phyloP scores from a whole-genome alignment of 2,888 invertebrate genomes.

The Campoletis raptor region DNA sequence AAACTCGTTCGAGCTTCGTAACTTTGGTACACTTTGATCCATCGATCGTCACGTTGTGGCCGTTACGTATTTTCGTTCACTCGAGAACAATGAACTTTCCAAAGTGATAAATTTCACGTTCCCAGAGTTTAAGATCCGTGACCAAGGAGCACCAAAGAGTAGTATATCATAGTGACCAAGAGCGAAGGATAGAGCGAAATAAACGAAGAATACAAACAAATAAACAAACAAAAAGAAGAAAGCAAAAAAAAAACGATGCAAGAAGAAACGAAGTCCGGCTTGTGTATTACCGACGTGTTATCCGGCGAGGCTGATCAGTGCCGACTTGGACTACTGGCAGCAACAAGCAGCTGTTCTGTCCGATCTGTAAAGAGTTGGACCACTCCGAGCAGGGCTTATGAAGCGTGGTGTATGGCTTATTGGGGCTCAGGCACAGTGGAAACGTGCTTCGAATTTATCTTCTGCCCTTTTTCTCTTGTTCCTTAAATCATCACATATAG shows the following conservation, averaged over 20 bases:
- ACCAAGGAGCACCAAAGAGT: constrained; percentile 39
- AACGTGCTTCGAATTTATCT: constrained; percentile 65
- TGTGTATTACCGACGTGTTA: constrained; percentile 59
- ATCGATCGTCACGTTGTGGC: constrained; percentile 36
- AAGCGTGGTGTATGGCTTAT: constrained; percentile 61
- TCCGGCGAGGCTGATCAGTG: constrained; percentile 61
- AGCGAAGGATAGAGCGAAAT: constrained; percentile 22
- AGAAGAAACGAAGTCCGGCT: constrained; percentile 20
- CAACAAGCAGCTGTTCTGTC: constrained; percentile 50
- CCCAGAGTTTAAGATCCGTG: constrained; percentile 48
- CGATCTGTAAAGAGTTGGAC: constrained; percentile 58
- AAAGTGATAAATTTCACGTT: constrained; percentile 61
- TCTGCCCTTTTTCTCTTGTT: background rate
- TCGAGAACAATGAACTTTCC: constrained; percentile 55
- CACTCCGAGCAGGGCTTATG: constrained; percentile 45
- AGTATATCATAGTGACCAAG: constrained; percentile 55
- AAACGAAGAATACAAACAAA: constrained; percentile 17
- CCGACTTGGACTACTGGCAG: constrained; percentile 48
- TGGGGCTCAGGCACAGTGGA: constrained; percentile 55
- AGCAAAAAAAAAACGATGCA: constrained; percentile 4
- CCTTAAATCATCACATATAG: constrained; percentile 3
- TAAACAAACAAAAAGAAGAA: constrained; percentile 4
- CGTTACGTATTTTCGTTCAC: constrained; percentile 37
- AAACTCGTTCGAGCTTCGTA: background rate
- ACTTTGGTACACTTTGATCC: background rate